Conservation (phyloP, 2,113 vertebrate species). For the Aegotheles bennettii region DNA sequence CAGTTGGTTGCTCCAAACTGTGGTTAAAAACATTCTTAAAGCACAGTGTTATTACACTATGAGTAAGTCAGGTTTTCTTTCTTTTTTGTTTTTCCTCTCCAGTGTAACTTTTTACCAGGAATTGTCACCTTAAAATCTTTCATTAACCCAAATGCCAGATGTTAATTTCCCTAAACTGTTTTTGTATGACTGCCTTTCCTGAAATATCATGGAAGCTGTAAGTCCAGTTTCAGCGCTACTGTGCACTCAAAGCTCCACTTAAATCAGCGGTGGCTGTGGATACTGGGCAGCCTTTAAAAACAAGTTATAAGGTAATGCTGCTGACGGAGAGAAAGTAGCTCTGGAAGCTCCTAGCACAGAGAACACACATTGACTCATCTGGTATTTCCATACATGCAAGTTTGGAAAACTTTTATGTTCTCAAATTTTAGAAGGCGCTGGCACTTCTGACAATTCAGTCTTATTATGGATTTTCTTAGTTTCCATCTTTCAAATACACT, state of each 20-base stretch:
- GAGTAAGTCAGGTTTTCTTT: constrained; percentile 48
- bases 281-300: neutral
- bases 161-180: constrained; percentile 13
- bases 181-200: neutral
- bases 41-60: constrained; percentile 51
- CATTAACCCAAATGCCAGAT: constrained; percentile 31
- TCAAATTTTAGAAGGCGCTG: neutral
- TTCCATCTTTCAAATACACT: neutral
- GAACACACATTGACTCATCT: constrained; percentile 28
- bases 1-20: constrained; percentile 65
- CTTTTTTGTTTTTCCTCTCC: neutral
- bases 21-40: constrained; percentile 71
- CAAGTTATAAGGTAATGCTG: neutral
- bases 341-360: neutral
- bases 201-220: neutral
- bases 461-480: neutral
- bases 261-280: neutral
- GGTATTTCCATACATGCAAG: constrained; percentile 32
- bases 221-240: neutral
- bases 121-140: constrained; percentile 48
- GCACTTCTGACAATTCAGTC: neutral
- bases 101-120: constrained; percentile 49
- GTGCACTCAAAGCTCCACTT: constrained; percentile 1
- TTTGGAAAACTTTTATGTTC: constrained; percentile 23
- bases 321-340: neutral